Percentiles rank a stretch among this genome's conserved stretches.
These are phyloP conservation scores for Eleutherodactylus coqui DNA, from an alignment of 2,797 vertebrate species.

Conservation along the genomic window DNA sequence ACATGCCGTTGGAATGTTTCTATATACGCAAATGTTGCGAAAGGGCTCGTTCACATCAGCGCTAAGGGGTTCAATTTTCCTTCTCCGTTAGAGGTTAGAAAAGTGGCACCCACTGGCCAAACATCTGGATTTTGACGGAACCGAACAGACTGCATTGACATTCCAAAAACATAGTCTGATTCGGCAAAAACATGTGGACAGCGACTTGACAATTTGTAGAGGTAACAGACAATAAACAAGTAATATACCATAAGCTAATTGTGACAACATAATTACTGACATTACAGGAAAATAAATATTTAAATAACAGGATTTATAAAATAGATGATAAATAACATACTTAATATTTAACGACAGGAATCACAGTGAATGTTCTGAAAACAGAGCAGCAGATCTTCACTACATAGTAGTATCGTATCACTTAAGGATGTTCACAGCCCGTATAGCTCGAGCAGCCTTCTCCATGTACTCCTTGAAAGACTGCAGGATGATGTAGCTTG, in stretches of 20 bases:
- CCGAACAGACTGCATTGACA: too few relatives aligned
- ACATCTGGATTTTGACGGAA: too few relatives aligned
- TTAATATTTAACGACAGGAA: not conserved
- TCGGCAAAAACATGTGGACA: not conserved
- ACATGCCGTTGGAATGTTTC: too few relatives aligned
- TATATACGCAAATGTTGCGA: too few relatives aligned
- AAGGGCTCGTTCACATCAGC: too few relatives aligned
- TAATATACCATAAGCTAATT: slow-evolving; percentile 10
- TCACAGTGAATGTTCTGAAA: slow-evolving; percentile 71
- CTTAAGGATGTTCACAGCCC: not conserved
- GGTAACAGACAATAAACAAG: not conserved
- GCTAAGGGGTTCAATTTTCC: too few relatives aligned
- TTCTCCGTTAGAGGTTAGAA: too few relatives aligned
- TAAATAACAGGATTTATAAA: slow-evolving; percentile 3
- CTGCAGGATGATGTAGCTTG: slow-evolving; percentile 76
- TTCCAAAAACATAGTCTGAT: not conserved
- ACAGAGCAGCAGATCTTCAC: slow-evolving; percentile 77
- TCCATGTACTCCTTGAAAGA: slow-evolving; percentile 78
- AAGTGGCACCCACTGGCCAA: too few relatives aligned
- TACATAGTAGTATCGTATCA: slow-evolving; percentile 61
- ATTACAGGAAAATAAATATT: slow-evolving; percentile 7
- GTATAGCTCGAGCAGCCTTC: slow-evolving; percentile 72
- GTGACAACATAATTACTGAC: not conserved
- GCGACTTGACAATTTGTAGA: not conserved
- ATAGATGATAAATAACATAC: not conserved